phyloP scores from a whole-genome alignment of 2,113 vertebrate species.

The Falcunculus frontatus region DNA sequence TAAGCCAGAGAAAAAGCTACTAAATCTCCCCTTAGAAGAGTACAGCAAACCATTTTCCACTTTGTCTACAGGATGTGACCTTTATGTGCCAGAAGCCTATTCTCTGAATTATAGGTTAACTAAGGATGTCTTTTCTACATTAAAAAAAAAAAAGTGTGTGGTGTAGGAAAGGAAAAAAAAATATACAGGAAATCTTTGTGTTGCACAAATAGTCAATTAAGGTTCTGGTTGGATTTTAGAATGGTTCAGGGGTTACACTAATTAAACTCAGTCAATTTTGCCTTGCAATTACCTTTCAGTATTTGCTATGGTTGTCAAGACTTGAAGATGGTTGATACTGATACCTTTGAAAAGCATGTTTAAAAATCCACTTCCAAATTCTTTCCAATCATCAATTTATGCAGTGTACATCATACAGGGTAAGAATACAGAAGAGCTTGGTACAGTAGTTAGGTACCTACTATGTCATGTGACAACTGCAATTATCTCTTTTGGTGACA shows the following conservation, averaged over 20 bases:
- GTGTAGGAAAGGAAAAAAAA: too few relatives aligned
- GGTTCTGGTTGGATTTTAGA: constrained; percentile 8
- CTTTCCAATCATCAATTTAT: constrained; percentile 24
- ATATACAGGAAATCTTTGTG: background rate
- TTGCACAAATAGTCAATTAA: background rate
- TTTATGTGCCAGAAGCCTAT: background rate
- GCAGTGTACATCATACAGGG: background rate
- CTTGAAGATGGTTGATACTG: constrained; percentile 21
- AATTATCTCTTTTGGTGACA: constrained; percentile 76
- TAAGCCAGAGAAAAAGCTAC: background rate
- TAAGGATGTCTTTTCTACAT: background rate
- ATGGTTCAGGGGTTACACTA: constrained; percentile 25
- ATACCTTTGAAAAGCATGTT: constrained; percentile 39
- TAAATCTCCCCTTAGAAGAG: constrained; percentile 1
- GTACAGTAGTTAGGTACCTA: constrained; percentile 57
- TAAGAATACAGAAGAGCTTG: constrained; percentile 30
- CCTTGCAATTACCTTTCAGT: constrained; percentile 33
- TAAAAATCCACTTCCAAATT: constrained; percentile 38
- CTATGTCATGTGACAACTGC: constrained; percentile 68
- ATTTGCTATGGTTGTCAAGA: constrained; percentile 46
- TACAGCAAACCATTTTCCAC: constrained; percentile 17
- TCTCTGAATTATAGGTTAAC: background rate
- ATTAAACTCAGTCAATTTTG: constrained; percentile 58
- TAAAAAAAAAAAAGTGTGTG: background rate
- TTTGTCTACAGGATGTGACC: constrained; percentile 3